These are phyloP conservation scores for Siphlonurus alternatus DNA, from an alignment of 2,888 invertebrate genomes.

Conservation along the genomic window DNA sequence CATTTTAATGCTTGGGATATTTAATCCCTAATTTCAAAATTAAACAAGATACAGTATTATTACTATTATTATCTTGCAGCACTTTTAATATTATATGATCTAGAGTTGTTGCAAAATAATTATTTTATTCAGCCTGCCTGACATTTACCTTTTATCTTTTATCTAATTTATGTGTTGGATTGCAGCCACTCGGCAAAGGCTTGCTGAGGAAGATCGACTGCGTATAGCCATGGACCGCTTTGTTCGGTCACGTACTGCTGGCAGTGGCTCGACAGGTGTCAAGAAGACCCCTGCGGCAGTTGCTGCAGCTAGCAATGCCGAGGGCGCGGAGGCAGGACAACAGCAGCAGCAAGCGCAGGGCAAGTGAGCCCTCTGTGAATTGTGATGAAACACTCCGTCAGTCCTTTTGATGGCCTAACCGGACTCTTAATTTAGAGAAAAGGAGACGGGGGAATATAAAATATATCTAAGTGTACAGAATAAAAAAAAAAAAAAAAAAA, in stretches of 20 bases:
- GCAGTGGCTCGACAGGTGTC: neutral
- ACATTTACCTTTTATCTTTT: neutral
- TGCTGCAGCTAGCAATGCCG: conserved; percentile 15
- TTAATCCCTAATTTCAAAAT: too few relatives aligned
- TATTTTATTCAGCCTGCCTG: neutral
- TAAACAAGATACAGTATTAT: too few relatives aligned
- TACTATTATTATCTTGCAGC: too few relatives aligned
- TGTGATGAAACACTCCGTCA: too few relatives aligned
- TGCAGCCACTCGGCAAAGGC: neutral
- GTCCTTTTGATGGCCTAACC: too few relatives aligned
- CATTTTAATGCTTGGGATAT: too few relatives aligned
- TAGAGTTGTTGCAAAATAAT: too few relatives aligned
- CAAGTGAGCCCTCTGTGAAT: neutral
- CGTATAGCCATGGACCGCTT: neutral
- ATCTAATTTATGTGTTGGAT: too few relatives aligned
- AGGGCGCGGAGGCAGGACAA: neutral
- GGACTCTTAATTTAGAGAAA: too few relatives aligned
- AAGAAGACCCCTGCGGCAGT: conserved; percentile 20
- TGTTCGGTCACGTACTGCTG: neutral
- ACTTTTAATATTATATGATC: too few relatives aligned
- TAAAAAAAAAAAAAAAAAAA: neutral
- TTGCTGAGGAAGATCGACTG: neutral
- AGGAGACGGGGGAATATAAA: too few relatives aligned
- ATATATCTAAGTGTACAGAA: neutral
- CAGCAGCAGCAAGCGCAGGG: neutral